Conservation (phyloP, 2,113 vertebrate species). For the Xyliphius kryptos region DNA sequence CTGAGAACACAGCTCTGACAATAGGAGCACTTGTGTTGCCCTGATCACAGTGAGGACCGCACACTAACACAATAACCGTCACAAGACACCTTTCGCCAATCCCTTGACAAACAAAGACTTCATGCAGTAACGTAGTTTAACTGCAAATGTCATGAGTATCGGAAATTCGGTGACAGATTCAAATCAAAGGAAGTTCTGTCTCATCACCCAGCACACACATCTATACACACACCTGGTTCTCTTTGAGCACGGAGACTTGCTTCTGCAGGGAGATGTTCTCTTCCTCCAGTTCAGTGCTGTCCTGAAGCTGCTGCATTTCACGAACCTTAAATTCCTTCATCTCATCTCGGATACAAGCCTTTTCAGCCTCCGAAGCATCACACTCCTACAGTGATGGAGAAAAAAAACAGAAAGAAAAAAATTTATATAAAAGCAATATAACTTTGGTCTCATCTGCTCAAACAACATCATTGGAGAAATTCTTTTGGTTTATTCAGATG, state of each 20-base stretch:
- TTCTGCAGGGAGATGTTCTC: conserved; percentile 78
- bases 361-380: conserved; percentile 66
- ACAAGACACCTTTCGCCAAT: conserved; percentile 20
- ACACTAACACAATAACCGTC: conserved; percentile 18
- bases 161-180: neutral
- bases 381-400: no score
- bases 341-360: conserved; percentile 64
- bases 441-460: no score
- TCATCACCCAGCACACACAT: neutral
- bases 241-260: conserved; percentile 71
- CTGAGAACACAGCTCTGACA: conserved; percentile 26
- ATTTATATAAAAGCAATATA: no score
- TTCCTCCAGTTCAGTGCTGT: conserved; percentile 72
- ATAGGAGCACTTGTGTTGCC: conserved; percentile 27
- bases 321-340: conserved; percentile 72
- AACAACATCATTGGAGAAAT: no score
- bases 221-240: conserved; percentile 68
- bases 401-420: no score
- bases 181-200: conserved; percentile 1
- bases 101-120: conserved; percentile 7
- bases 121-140: conserved; percentile 4
- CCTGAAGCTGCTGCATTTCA: conserved; percentile 71
- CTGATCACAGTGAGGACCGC: neutral
- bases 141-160: neutral
- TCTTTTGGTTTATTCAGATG: no score